These are phyloP conservation scores for Cariama cristata DNA, from an alignment of 2,113 vertebrate genomes.

Conservation along the genomic window DNA sequence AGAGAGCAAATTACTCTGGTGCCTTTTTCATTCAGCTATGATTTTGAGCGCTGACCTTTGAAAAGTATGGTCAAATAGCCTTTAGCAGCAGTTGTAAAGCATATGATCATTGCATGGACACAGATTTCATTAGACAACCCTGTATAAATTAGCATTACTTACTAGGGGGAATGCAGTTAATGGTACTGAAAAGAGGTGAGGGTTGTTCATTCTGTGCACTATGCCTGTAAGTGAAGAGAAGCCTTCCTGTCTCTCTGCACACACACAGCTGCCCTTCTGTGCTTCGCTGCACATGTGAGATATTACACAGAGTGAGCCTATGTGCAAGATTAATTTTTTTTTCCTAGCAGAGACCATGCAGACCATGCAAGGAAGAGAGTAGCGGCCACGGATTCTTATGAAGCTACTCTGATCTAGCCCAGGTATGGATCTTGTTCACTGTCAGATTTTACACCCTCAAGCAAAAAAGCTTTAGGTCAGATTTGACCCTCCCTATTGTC, in stretches of 20 bases:
- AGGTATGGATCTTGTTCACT: neutral
- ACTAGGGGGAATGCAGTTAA: neutral
- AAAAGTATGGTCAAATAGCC: conserved; percentile 29
- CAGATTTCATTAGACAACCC: conserved; percentile 21
- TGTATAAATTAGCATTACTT: conserved; percentile 46
- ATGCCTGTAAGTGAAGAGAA: neutral
- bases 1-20: neutral
- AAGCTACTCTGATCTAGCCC: neutral
- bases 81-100: conserved; percentile 16
- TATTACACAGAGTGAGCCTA: neutral
- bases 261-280: neutral
- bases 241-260: neutral
- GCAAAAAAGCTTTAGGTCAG: neutral
- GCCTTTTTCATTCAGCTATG: neutral
- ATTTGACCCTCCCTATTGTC: neutral
- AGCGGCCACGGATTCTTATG: neutral
- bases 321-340: accelerated
- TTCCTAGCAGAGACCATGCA: neutral
- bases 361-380: neutral
- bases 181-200: neutral
- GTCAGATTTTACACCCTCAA: neutral
- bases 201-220: neutral
- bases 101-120: neutral
- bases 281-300: neutral
- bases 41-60: conserved; percentile 9